Evolutionary conservation across 2,888 invertebrate genomes (phyloP).

Genomic region (Acleris cristana): DNA sequence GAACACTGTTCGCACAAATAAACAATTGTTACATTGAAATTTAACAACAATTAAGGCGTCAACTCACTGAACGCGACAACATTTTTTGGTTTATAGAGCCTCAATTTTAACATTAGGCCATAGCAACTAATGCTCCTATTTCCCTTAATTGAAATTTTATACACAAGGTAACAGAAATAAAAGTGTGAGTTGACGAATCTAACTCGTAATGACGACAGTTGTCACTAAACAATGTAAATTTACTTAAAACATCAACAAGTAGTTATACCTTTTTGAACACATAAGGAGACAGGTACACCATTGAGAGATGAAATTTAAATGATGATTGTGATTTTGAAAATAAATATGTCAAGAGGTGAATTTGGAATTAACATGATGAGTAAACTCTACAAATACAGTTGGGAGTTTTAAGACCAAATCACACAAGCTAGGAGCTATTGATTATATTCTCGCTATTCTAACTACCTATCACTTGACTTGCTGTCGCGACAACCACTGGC

Average conservation of each 20-base stretch:
- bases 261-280: slow-evolving; percentile 37
- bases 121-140: not conserved
- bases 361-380: slow-evolving; percentile 18
- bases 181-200: slow-evolving; percentile 26
- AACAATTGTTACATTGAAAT: slow-evolving; percentile 23
- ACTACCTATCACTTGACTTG: no score
- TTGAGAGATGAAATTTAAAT: slow-evolving; percentile 18
- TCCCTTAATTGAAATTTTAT: not conserved
- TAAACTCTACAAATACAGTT: no score
- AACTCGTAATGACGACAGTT: slow-evolving; percentile 18
- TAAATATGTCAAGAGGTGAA: slow-evolving; percentile 30
- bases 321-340: slow-evolving; percentile 17
- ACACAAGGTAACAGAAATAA: not conserved
- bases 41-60: slow-evolving; percentile 24
- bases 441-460: no score
- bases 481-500: no score
- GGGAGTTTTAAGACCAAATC: no score
- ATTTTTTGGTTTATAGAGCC: slow-evolving; percentile 5
- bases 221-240: slow-evolving; percentile 33
- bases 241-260: slow-evolving; percentile 34
- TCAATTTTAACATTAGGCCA: slow-evolving; percentile 5
- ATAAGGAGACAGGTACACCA: slow-evolving; percentile 32
- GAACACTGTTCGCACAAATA: slow-evolving; percentile 4
- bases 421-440: no score
- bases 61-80: slow-evolving; percentile 20